Evolutionary conservation across 2,797 vertebrate genomes (phyloP), one percentile per base, ranked within the genome.

Genomic region (Muscicapa comitata): DNA sequence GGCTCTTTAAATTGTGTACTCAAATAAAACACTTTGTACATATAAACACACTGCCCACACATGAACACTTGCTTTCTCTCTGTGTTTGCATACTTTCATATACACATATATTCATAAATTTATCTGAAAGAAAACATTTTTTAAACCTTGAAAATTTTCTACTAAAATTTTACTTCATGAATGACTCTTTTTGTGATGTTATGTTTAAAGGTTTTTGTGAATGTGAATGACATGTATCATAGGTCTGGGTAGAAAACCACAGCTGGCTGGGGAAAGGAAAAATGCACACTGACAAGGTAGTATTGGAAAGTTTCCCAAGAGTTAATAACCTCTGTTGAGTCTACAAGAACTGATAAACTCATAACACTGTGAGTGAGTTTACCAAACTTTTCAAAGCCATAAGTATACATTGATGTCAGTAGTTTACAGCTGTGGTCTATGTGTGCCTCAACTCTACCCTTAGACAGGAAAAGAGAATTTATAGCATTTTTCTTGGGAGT

Each of bases 101-200:
- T 24, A 38, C 7, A 50, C 42, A 33, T 58, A 47, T 53, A 55
- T 28, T 15, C n/a, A 35, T 17, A 38, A 24, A 66, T 37, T 23
- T 57, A 54, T 26, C 38, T 63, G 38, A 82, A 45, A 79, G 40
- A 70, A 73, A 68, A 68, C 14, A 43, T 0, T 28, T 38, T 79
- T 61, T 63, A 38, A 90, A 83, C 10, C 2, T 26, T 33, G 17
- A 37, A 33, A 62, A 51, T 26, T 11, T 51, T 67, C 8, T 54
- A 16, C 28, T 53, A 50, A 4, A 35, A 31, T 79, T 84, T 86
- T 57, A 42, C 21, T 38, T 73, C 13, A 45, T 17, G 79, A 89
- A 74, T 14, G 0, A 40, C 8, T 51, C 7, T 33, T 29, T 57
- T 59, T 31, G 2, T 57, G 15, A 54, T 3, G 2, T 48, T 48